Evolutionary conservation across 1,140 invertebrate genomes (phyloP).

Genomic region (Drosophila chauvacae): DNA sequence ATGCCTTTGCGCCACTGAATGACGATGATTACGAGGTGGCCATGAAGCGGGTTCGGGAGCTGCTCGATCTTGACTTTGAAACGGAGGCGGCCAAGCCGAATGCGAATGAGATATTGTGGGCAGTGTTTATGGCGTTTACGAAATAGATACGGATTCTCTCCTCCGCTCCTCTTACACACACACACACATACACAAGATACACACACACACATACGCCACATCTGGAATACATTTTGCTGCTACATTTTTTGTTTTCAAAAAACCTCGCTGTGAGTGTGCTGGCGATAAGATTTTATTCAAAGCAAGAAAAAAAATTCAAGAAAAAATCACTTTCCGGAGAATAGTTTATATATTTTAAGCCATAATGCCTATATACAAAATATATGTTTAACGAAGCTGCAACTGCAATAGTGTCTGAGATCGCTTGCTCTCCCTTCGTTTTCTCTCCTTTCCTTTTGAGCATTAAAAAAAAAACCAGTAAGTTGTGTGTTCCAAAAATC

Average conservation of each 20-base stretch:
- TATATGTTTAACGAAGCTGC: slow-evolving; percentile 32
- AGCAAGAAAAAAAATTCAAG: slow-evolving; percentile 15
- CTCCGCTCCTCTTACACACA: slow-evolving; percentile 34
- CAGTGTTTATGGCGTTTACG: slow-evolving; percentile 98
- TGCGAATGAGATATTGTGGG: slow-evolving; percentile 98
- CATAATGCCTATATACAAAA: slow-evolving; percentile 41
- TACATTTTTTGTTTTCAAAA: slow-evolving; percentile 42
- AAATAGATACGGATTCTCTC: slow-evolving; percentile 89
- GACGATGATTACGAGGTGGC: slow-evolving; percentile 99
- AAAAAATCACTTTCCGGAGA: slow-evolving; percentile 33
- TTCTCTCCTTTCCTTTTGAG: slow-evolving; percentile 25
- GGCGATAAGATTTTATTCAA: slow-evolving; percentile 36
- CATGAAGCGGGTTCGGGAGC: slow-evolving; percentile 97
- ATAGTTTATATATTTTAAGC: slow-evolving; percentile 43
- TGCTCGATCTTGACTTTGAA: slow-evolving; percentile 98
- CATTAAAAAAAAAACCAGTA: slow-evolving; percentile 37
- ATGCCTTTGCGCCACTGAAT: slow-evolving; percentile 99
- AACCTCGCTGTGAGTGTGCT: slow-evolving; percentile 50
- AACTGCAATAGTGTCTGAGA: slow-evolving; percentile 27
- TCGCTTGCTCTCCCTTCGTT: slow-evolving; percentile 7
- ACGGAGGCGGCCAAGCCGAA: slow-evolving; percentile 94
- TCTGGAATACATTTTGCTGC: slow-evolving; percentile 53
- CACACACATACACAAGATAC: slow-evolving; percentile 15
- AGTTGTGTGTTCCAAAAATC: slow-evolving; percentile 65
- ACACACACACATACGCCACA: slow-evolving; percentile 17